Conservation (phyloP, 1,140 invertebrate genomes). For the Protaetia brevitarsis region DNA sequence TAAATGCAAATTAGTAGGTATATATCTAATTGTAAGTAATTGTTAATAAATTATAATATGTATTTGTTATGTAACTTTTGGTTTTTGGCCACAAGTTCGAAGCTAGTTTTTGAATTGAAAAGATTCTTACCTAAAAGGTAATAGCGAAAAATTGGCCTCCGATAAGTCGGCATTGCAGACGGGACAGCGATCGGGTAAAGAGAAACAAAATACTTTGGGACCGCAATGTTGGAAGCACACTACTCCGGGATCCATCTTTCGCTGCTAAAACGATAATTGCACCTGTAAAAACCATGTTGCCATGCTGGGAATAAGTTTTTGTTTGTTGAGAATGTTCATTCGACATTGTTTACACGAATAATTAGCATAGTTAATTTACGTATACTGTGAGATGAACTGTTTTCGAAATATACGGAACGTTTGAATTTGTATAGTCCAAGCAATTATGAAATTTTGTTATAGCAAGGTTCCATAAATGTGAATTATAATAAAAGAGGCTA, state of each 20-base stretch:
- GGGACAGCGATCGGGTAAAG: conserved; percentile 67
- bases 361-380: neutral
- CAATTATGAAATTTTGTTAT: no score
- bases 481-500: no score
- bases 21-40: no score
- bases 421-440: neutral
- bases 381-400: neutral
- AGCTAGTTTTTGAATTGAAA: no score
- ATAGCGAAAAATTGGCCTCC: conserved; percentile 58
- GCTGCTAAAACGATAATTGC: neutral
- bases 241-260: conserved; percentile 68
- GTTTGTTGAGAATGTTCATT: neutral
- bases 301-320: neutral
- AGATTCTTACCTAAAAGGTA: conserved; percentile 67
- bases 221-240: conserved; percentile 80
- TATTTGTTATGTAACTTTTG: neutral
- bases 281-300: neutral
- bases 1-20: no score
- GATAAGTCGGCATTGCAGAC: conserved; percentile 63
- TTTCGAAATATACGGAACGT: neutral
- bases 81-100: neutral
- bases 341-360: neutral
- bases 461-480: no score
- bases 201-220: conserved; percentile 73
- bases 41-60: neutral